Evolutionary conservation across 2,888 invertebrate genomes (phyloP).

Genomic region (Rhogogaster chlorosoma): DNA sequence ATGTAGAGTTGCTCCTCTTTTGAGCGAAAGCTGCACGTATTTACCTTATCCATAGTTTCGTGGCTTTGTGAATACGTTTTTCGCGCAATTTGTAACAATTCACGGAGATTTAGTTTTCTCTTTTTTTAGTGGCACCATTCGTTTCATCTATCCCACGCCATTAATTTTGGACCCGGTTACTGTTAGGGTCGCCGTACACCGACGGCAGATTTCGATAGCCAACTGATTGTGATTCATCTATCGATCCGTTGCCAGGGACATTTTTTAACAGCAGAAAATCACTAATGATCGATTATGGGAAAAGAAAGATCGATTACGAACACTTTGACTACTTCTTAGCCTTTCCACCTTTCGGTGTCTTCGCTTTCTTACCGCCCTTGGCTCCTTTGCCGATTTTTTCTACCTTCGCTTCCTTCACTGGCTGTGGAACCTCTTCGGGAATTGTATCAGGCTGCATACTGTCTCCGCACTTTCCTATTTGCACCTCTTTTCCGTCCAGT

Average conservation of each 20-base stretch:
- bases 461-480: constrained; percentile 48
- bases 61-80: background rate
- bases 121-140: constrained; percentile 55
- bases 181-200: background rate
- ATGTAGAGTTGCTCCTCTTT: constrained; percentile 64
- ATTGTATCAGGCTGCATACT: constrained; percentile 53
- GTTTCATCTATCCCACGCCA: constrained; percentile 46
- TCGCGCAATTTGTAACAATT: background rate
- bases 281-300: background rate
- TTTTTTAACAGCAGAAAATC: constrained; percentile 25
- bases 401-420: constrained; percentile 44
- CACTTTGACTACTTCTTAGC: constrained; percentile 43
- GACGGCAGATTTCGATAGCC: constrained; percentile 40
- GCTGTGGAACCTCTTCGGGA: constrained; percentile 38
- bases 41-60: constrained; percentile 16
- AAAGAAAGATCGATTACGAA: background rate
- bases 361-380: constrained; percentile 47
- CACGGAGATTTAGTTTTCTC: constrained; percentile 31
- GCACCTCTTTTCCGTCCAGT: constrained; percentile 16
- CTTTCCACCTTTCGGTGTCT: constrained; percentile 51
- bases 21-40: constrained; percentile 20
- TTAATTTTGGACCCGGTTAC: constrained; percentile 52
- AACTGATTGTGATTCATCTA: constrained; percentile 33
- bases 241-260: constrained; percentile 38
- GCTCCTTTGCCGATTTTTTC: constrained; percentile 44